Base-by-base conservation (phyloP, 2,888 invertebrate genomes). In the Zaprionus bogoriensis region DNA sequence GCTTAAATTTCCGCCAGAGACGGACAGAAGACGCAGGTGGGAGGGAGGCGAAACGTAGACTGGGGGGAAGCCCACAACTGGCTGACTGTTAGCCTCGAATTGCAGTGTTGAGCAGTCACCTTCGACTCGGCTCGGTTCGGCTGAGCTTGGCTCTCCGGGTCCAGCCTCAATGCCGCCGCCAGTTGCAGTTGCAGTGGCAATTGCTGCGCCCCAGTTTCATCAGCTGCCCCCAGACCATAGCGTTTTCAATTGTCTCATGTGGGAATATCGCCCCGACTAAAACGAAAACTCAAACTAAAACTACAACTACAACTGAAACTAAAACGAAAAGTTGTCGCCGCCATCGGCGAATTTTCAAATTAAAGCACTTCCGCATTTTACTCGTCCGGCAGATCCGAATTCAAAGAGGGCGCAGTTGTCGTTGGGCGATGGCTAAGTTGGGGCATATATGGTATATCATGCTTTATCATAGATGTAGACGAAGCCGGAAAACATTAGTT, bases 401-500 rank as follows among this genome's bases (percentile, higher is more conserved):
- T 61, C 59, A 50, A 42, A 32, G 20, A 25, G 41, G 55, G 61
- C 27, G 50, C 50, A 53, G 60, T 54, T 41, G 41, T 22, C 19
- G 22, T 22, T n/a, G n/a, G n/a, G n/a, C n/a, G n/a, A n/a, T n/a
- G n/a, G n/a, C n/a, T n/a, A n/a, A n/a, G n/a, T n/a, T n/a, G n/a
- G n/a, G n/a, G n/a, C n/a, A n/a, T n/a, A n/a, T n/a, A n/a, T n/a
- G n/a, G n/a, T n/a, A n/a, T 10, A 41, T 70, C 61, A 61, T 47
- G 61, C 57, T 54, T 54, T 19, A 4, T 5, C 23, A 7, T 27
- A 10, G 6, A 6, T 27, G 27, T 10, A 27, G 27, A 6, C 39
- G 64, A 62, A 74, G 71, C 71, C 75, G 76, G 75, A 76, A 76
- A 71, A 61, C 75, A 74, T 71, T 70, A 55, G 69, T 67, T 70